Base-by-base conservation (phyloP, 2,888 invertebrate genomes). In the Exephanes ischioxanthus region DNA sequence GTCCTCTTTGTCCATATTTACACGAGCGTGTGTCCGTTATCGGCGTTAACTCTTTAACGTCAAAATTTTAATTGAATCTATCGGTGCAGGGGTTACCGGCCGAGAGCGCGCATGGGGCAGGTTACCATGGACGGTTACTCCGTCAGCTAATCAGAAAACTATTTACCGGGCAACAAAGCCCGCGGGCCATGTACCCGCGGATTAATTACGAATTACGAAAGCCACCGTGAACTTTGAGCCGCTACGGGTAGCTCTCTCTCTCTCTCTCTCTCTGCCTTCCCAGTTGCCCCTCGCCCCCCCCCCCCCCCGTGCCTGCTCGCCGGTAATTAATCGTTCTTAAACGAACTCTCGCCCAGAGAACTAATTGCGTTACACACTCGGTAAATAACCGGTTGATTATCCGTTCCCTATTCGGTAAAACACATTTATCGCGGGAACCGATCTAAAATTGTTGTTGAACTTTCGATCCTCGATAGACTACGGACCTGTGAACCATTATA, bases 131-230 rank as follows among this genome's bases (percentile, higher is more conserved):
- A 48, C 30, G 19, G 70, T 70, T 70, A n/a, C 51, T 41, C 72
- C 53, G 30, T 71, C 51, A 51, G 67, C 70, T 86, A 84, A 87
- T 87, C 82, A 80, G 75, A 78, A 81, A 84, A 87, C 84, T 84
- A 80, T 86, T 86, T 84, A 83, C 66, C 80, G 70, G 71, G 75
- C 79, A 81, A 86, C 80, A 86, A 85, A 77, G 80, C 82, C 77
- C 55, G 80, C 48, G 71, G 67, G 78, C 71, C 53, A 70, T 51
- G 66, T 61, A 55, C 51, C 55, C 66, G 68, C 80, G 81, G 86
- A 86, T 86, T 85, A 86, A 87, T 86, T 87, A 85, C 83, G 81
- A 85, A 83, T 83, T 86, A 83, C 83, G 84, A 80, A 84, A 84
- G 79, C 71, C 68, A 70, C 72, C 53, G 78, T 51, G 77, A 79